Conservation (phyloP, 2,113 vertebrate genomes). For the Dicerorhinus sumatrensis region DNA sequence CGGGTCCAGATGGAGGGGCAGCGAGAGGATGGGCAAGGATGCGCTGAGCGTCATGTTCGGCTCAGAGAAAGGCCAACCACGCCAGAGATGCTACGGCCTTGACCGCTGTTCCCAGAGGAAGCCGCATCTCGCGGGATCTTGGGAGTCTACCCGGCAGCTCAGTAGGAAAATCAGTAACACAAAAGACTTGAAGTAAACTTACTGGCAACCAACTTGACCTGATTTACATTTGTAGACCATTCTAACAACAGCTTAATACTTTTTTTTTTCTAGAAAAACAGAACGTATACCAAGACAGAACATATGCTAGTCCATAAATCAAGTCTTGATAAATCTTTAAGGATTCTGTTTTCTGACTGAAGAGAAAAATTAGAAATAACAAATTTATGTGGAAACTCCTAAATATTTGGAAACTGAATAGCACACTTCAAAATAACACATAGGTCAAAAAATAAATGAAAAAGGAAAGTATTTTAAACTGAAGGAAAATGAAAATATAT, state of each 20-base stretch:
- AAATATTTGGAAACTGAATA: no score
- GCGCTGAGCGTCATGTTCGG: accelerated
- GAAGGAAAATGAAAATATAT: not conserved
- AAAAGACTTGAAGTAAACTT: not conserved
- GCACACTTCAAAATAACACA: no score
- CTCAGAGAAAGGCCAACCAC: not conserved
- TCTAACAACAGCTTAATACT: not conserved
- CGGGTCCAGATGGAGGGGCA: no score
- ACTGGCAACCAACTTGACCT: not conserved
- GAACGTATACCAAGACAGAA: not conserved
- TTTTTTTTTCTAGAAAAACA: not conserved
- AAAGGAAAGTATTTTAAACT: not conserved
- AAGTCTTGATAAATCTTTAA: not conserved
- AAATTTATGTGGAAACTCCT: not conserved
- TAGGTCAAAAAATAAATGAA: no score
- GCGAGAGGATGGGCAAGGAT: no score
- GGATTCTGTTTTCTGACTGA: not conserved
- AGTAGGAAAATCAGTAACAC: not conserved
- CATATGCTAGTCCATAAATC: not conserved
- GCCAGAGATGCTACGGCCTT: not conserved
- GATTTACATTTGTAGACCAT: not conserved
- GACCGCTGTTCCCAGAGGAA: not conserved
- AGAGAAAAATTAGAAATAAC: not conserved
- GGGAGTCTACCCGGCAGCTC: not conserved
- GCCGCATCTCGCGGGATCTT: not conserved